These are phyloP conservation scores for Lycopodina hypogea DNA, from an alignment of 37 sponge, comb jelly and placozoan species.

Conservation along the genomic window DNA sequence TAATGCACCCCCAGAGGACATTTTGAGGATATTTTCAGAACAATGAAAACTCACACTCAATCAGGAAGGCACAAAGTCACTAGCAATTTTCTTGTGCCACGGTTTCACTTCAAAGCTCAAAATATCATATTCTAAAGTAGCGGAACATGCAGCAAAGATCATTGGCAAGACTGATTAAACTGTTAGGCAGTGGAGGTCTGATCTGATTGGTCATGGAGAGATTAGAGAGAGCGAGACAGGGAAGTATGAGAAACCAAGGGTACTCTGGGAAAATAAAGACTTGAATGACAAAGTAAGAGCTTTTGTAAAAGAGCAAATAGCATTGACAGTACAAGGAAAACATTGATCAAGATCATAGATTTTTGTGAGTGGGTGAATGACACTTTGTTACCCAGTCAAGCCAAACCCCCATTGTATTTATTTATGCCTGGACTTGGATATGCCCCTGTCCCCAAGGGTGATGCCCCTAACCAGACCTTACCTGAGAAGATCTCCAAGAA, in stretches of 20 bases:
- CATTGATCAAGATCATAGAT: not conserved
- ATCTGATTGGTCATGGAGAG: not conserved
- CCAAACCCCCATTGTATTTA: not conserved
- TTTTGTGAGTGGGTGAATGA: conserved; percentile 6
- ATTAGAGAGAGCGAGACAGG: not conserved
- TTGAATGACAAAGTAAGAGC: not conserved
- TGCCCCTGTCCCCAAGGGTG: not conserved
- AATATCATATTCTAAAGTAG: not conserved
- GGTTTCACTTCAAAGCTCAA: not conserved
- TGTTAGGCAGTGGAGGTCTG: not conserved
- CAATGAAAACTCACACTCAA: not conserved
- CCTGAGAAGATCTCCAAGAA: conserved; percentile 11
- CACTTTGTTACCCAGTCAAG: not conserved
- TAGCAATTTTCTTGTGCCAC: conserved; percentile 2
- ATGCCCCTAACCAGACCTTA: not conserved
- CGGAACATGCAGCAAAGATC: conserved; percentile 6
- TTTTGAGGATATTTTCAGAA: not conserved
- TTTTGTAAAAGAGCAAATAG: conserved; percentile 2
- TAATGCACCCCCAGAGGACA: not conserved
- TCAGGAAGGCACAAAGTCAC: conserved; percentile 1
- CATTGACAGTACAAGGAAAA: conserved; percentile 3
- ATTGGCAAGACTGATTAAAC: conserved; percentile 6
- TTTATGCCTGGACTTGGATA: conserved; percentile 1
- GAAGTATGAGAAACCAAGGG: not conserved
- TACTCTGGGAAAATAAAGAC: conserved; percentile 7